Evolutionary conservation across 2,113 vertebrate species (phyloP).

Genomic region (Aptenodytes forsteri): DNA sequence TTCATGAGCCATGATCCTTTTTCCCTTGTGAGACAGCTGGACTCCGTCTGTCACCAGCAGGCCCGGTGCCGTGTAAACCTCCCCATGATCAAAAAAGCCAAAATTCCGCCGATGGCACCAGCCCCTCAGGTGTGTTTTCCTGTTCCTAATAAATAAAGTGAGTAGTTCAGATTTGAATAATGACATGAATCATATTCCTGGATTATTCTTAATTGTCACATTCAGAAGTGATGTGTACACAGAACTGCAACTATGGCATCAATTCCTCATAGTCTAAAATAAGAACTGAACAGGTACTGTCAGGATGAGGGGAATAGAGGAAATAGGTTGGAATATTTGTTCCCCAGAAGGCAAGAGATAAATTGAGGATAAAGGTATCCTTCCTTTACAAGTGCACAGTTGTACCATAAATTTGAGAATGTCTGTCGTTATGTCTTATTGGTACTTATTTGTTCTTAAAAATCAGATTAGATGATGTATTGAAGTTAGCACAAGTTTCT

Average conservation of each 20-base stretch:
- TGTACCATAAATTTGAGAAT: not conserved
- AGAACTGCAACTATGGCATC: not conserved
- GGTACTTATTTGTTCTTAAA: not conserved
- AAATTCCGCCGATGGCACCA: no score
- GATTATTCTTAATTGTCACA: not conserved
- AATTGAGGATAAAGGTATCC: not conserved
- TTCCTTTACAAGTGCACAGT: not conserved
- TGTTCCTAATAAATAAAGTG: not conserved
- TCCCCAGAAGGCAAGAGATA: not conserved
- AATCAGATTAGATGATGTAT: not conserved
- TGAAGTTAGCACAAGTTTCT: not conserved
- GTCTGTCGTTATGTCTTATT: not conserved
- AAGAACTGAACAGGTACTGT: not conserved
- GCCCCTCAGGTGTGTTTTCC: no score
- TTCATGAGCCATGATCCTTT: no score
- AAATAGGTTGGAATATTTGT: not conserved
- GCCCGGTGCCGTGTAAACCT: no score
- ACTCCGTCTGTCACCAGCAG: no score
- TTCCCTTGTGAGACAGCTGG: no score
- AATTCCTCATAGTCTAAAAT: not conserved
- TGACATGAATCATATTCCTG: not conserved
- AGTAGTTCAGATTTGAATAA: not conserved
- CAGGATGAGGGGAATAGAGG: not conserved
- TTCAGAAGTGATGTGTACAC: not conserved
- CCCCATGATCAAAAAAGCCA: no score